Evolutionary conservation across 2,797 vertebrate species (phyloP).

Genomic region (Triplophysa bombifrons): DNA sequence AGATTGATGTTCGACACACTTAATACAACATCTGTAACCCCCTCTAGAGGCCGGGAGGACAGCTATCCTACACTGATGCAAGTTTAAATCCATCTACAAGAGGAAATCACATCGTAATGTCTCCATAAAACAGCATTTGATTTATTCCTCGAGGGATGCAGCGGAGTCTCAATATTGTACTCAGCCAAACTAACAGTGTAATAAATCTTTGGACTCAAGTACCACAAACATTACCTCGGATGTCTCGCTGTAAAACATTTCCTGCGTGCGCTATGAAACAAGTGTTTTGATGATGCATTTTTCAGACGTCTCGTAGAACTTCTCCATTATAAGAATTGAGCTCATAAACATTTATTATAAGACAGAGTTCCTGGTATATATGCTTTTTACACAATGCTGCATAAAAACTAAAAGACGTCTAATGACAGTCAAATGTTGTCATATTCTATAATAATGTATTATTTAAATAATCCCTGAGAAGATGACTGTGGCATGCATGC

Average conservation of each 20-base stretch:
- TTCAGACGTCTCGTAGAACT: not conserved
- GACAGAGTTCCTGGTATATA: constrained; percentile 1
- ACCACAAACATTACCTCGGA: constrained; percentile 33
- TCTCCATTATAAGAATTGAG: not conserved
- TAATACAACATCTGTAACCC: constrained; percentile 40
- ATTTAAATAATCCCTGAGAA: not conserved
- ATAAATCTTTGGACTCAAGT: constrained; percentile 23
- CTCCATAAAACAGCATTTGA: constrained; percentile 34
- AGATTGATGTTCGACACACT: constrained; percentile 13
- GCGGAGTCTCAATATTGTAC: constrained; percentile 22
- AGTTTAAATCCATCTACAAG: constrained; percentile 20
- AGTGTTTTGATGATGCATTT: constrained; percentile 7
- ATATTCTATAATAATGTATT: not conserved
- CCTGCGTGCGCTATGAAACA: constrained; percentile 17
- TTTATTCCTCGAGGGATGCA: constrained; percentile 21
- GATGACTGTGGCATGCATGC: not conserved
- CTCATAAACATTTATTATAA: not conserved
- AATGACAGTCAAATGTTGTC: not conserved
- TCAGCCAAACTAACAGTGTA: constrained; percentile 7
- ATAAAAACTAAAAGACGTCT: not conserved
- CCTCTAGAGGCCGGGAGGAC: constrained; percentile 53
- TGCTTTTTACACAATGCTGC: not conserved
- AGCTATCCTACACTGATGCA: constrained; percentile 41
- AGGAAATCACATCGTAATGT: constrained; percentile 25
- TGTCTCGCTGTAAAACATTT: constrained; percentile 29